Conservation (phyloP, 1,140 invertebrate species). For the Ceratina japonica region DNA sequence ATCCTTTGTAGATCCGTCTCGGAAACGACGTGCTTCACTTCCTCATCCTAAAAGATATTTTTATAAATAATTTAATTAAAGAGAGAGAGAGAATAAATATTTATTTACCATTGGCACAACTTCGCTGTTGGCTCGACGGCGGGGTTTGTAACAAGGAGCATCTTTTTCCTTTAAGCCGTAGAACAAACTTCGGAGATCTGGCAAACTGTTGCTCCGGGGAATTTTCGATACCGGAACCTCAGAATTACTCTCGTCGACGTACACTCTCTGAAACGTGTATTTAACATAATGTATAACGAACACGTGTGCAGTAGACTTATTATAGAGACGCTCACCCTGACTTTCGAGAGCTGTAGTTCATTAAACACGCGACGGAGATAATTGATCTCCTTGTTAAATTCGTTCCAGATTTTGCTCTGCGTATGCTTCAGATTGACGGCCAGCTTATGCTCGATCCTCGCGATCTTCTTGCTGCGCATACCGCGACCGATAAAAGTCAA, state of each 20-base stretch:
- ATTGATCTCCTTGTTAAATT: conserved; percentile 87
- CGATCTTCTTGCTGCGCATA: conserved; percentile 87
- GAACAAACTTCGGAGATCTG: conserved; percentile 71
- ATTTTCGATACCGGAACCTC: conserved; percentile 70
- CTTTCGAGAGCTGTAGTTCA: conserved; percentile 88
- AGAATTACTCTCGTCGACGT: conserved; percentile 74
- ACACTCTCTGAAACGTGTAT: conserved; percentile 68
- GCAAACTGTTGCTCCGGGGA: conserved; percentile 75
- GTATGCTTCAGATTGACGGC: conserved; percentile 87
- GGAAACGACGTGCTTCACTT: conserved; percentile 84
- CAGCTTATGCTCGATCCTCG: conserved; percentile 87
- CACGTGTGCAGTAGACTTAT: neutral
- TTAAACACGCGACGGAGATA: conserved; percentile 87
- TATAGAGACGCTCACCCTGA: conserved; percentile 81
- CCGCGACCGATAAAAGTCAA: conserved; percentile 90
- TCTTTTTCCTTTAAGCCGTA: conserved; percentile 66
- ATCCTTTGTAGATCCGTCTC: conserved; percentile 88
- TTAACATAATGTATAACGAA: neutral
- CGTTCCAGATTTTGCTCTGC: conserved; percentile 88
- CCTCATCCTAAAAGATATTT: conserved; percentile 68
- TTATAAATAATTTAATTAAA: no score
- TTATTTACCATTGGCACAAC: conserved; percentile 72
- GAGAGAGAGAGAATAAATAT: neutral
- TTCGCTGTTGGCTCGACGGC: conserved; percentile 77
- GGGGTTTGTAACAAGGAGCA: conserved; percentile 64